Conservation (phyloP, 2,113 vertebrate species). For the Tamias sibiricus region DNA sequence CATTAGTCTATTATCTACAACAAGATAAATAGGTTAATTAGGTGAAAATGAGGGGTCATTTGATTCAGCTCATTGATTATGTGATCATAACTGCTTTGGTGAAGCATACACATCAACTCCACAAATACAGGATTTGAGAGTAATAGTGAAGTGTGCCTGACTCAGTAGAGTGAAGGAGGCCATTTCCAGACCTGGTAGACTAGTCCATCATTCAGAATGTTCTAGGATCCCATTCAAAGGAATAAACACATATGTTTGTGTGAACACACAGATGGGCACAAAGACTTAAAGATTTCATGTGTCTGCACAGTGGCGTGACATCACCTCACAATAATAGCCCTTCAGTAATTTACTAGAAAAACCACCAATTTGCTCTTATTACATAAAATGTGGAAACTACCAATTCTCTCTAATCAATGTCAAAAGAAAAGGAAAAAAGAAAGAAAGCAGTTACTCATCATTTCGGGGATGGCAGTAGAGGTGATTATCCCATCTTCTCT, state of each 20-base stretch:
- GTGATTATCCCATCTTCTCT: slow-evolving; percentile 24
- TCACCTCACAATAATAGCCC: slow-evolving; percentile 1
- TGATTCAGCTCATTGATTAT: neutral
- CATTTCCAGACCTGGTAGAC: neutral
- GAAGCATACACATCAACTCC: neutral
- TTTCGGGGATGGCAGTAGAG: neutral
- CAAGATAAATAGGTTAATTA: neutral
- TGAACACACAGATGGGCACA: neutral
- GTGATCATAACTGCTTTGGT: neutral
- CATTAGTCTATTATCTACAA: neutral
- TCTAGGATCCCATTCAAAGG: neutral
- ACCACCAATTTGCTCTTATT: slow-evolving; percentile 30
- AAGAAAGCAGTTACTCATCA: neutral
- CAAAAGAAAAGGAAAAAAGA: slow-evolving; percentile 28
- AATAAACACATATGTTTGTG: neutral
- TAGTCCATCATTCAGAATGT: neutral
- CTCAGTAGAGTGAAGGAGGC: neutral
- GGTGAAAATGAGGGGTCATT: neutral
- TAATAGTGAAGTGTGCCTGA: neutral
- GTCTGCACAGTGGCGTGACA: neutral
- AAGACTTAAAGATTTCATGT: neutral
- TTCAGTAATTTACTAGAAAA: slow-evolving; percentile 2
- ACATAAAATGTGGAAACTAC: slow-evolving; percentile 52
- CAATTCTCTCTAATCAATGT: neutral
- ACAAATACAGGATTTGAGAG: neutral